These are phyloP conservation scores for Argyresthia goedartella DNA, from an alignment of 2,888 invertebrate species.

Conservation along the genomic window DNA sequence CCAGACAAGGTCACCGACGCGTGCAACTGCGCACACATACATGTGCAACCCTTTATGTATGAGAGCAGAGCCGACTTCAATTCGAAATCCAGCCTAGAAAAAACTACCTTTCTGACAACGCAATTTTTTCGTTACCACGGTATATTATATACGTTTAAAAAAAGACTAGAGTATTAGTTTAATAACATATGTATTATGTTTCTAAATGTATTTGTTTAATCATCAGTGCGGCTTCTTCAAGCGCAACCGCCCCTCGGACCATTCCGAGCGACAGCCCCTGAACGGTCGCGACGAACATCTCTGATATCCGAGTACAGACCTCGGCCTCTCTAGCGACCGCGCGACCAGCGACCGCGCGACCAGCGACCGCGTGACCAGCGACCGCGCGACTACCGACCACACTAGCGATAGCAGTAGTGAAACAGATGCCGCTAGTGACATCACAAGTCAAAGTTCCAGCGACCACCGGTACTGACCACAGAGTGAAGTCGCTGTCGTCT, in stretches of 20 bases:
- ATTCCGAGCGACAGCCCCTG: slow-evolving; percentile 87
- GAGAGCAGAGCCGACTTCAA: no score
- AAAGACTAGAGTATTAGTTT: no score
- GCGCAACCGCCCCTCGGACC: slow-evolving; percentile 86
- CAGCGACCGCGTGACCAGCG: neutral
- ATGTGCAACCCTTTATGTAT: no score
- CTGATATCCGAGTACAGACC: slow-evolving; percentile 63
- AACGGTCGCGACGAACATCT: slow-evolving; percentile 86
- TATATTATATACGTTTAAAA: no score
- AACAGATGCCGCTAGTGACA: slow-evolving; percentile 53
- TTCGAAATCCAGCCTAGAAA: no score
- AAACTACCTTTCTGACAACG: no score
- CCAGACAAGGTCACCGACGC: no score
- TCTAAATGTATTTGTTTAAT: neutral
- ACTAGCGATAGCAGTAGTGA: slow-evolving; percentile 11
- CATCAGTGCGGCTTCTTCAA: slow-evolving; percentile 93
- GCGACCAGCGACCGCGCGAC: slow-evolving; percentile 24
- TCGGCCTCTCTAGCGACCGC: slow-evolving; percentile 20
- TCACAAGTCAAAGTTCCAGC: slow-evolving; percentile 40
- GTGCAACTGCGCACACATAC: no score
- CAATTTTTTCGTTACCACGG: no score
- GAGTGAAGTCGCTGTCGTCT: slow-evolving; percentile 14
- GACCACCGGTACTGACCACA: neutral
- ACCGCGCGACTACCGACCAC: slow-evolving; percentile 22
- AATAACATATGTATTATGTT: no score